Conservation (phyloP, 2,113 vertebrate genomes). For the Oncorhynchus tshawytscha region DNA sequence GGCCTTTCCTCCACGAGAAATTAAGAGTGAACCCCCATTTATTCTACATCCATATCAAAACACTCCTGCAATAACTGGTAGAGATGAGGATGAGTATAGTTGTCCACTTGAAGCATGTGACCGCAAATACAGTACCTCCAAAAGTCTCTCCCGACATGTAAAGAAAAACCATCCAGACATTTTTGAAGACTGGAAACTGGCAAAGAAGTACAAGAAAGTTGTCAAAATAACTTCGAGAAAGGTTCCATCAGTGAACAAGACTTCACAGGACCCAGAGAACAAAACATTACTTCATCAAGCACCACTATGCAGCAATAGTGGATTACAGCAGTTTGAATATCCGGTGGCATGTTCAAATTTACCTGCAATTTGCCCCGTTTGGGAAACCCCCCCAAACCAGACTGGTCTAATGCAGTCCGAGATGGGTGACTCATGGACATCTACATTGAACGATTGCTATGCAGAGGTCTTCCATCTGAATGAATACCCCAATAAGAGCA, state of each 20-base stretch:
- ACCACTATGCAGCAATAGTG: constrained; percentile 66
- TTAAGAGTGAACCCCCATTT: constrained; percentile 62
- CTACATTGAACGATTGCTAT: constrained; percentile 67
- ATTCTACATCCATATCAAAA: constrained; percentile 56
- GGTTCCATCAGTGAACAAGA: constrained; percentile 53
- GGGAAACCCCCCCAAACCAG: constrained; percentile 68
- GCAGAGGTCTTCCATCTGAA: constrained; percentile 65
- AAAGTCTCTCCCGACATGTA: constrained; percentile 96
- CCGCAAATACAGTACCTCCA: constrained; percentile 91
- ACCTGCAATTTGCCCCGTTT: constrained; percentile 68
- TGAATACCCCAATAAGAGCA: constrained; percentile 63
- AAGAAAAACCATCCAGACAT: constrained; percentile 95
- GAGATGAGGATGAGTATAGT: constrained; percentile 78
- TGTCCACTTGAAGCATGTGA: constrained; percentile 92
- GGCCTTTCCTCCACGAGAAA: constrained; percentile 57
- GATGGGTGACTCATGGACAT: constrained; percentile 67
- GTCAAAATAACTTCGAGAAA: constrained; percentile 77
- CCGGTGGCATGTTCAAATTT: constrained; percentile 55
- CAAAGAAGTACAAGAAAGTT: constrained; percentile 88
- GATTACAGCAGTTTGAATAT: constrained; percentile 60
- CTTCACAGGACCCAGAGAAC: constrained; percentile 61
- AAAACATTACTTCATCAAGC: constrained; percentile 49
- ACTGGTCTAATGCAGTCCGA: constrained; percentile 64
- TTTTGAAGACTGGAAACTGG: constrained; percentile 93
- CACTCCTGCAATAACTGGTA: constrained; percentile 41